Percentiles rank a stretch among this genome's conserved stretches.
These are phyloP conservation scores for Propithecus perrieri DNA, from an alignment of 2,797 vertebrate species.

Conservation along the genomic window DNA sequence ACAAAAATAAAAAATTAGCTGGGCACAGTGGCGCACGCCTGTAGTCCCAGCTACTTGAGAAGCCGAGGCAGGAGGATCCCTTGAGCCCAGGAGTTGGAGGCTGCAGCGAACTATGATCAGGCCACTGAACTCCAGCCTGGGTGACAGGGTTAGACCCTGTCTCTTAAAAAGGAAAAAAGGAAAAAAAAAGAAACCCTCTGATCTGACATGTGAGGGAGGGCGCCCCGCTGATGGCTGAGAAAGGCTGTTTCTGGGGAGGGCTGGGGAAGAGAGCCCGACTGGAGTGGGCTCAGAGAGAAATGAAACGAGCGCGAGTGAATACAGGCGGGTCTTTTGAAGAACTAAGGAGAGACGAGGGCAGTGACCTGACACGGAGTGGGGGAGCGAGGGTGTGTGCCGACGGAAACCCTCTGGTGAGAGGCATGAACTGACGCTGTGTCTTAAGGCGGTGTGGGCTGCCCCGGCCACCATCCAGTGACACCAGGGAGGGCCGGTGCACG, in stretches of 20 bases:
- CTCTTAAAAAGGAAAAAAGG: background rate
- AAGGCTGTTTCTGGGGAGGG: background rate
- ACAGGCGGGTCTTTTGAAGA: background rate
- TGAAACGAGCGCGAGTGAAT: background rate
- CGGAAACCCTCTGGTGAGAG: background rate
- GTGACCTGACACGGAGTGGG: fast-evolving
- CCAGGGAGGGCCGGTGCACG: background rate
- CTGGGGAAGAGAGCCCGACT: no score
- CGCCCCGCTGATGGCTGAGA: background rate
- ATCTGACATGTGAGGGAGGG: background rate
- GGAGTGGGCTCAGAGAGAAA: background rate
- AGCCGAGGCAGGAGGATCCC: background rate
- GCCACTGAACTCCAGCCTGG: background rate
- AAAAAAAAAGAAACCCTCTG: background rate
- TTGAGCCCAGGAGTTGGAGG: background rate
- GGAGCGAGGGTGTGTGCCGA: background rate
- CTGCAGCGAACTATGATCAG: no score
- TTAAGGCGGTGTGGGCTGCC: background rate
- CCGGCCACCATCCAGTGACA: background rate
- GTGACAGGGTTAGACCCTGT: background rate
- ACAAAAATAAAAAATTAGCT: background rate
- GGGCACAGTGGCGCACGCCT: background rate
- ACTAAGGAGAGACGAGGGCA: background rate
- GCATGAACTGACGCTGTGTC: background rate
- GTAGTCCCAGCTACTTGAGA: background rate